Evolutionary conservation across 2,113 vertebrate genomes (phyloP), one percentile per base, ranked within the genome.

Genomic region (Atherinomorus stipes): DNA sequence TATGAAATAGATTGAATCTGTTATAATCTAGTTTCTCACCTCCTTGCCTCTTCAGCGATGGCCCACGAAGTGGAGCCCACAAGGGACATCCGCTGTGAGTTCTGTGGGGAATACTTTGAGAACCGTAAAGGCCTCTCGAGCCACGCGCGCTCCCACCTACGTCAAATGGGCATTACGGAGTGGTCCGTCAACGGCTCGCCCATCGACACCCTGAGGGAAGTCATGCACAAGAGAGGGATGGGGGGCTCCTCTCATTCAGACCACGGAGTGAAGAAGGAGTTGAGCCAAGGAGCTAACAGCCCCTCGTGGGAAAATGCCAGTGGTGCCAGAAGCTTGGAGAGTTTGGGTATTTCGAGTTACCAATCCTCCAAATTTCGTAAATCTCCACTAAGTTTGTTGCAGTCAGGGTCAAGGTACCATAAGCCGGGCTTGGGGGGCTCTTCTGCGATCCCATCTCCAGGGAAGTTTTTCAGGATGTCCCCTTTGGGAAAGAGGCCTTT

Each of bases 101-200:
- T 97, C 92, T 98, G 97, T 1, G 96, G 97, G 0, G 97, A 99
- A 74, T 99, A 95, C 83, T 98, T 99, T 15, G 97, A 99, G 84
- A 99, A 98, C 88, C 95, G 96, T 2, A 98, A 98, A 86, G 97
- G 97, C 4, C 94, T 98, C 0, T 98, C 97, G 0, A 99, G 97
- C 89, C 97, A 99, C 16, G 96, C 97, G 0, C 95, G 97, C 49
- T 98, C 97, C 11, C 97, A 99, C 90, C 91, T 98, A 50, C 94
- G 97, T 0, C 97, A 99, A 86, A 96, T 99, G 96, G 97, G 97
- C 10, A 97, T 99, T 64, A 98, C 97, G 0, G 95, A 98, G 89
- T 98, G 97, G 97, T 95, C 95, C 0, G 97, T 98, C 74, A 98
- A 98, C 4, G 97, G 97, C 54, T 98, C 97, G 0, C 97, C 97